These are phyloP conservation scores for Todus mexicanus DNA, from an alignment of 2,797 vertebrate species.

Conservation along the genomic window DNA sequence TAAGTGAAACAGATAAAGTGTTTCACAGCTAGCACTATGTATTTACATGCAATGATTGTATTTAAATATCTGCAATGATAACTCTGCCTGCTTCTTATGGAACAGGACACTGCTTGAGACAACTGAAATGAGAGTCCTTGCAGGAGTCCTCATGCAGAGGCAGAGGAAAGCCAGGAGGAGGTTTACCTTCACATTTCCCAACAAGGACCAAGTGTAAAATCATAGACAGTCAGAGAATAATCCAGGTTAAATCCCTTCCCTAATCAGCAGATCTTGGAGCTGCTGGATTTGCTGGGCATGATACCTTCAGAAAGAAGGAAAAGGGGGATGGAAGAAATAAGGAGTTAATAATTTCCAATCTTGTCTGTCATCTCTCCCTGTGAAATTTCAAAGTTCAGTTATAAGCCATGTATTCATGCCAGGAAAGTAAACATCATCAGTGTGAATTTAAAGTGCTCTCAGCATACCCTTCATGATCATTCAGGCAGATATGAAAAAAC, in stretches of 20 bases:
- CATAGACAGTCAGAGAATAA: background rate
- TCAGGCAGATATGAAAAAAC: background rate
- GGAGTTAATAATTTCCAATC: background rate
- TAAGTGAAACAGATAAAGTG: background rate
- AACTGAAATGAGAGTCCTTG: background rate
- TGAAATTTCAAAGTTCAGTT: background rate
- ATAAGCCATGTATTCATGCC: background rate
- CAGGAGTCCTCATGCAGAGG: background rate
- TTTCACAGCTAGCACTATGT: background rate
- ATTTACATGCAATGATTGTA: background rate
- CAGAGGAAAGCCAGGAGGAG: background rate
- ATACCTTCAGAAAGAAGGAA: background rate
- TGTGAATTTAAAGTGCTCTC: background rate
- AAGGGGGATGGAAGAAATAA: background rate
- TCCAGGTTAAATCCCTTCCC: background rate
- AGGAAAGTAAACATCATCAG: background rate
- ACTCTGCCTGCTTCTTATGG: background rate
- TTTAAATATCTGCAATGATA: background rate
- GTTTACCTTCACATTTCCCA: background rate
- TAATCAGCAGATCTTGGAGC: background rate
- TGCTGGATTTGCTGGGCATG: background rate
- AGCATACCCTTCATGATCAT: background rate
- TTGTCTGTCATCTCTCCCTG: background rate
- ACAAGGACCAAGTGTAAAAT: background rate
- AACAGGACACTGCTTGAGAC: background rate